These are phyloP conservation scores for Popillia japonica DNA, from an alignment of 1,140 invertebrate species.

Conservation along the genomic window DNA sequence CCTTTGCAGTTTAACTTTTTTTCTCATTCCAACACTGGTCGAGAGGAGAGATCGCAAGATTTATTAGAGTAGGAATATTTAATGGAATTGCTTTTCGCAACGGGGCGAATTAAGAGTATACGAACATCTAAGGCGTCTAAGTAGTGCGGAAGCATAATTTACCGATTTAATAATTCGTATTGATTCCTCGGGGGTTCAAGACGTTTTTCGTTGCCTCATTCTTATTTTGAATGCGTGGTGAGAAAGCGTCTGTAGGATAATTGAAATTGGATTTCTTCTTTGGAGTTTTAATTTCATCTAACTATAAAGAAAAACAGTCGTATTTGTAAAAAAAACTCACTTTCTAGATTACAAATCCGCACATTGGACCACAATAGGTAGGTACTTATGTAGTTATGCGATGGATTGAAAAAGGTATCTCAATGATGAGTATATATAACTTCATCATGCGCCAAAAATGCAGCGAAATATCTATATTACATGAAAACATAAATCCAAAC, in stretches of 20 bases:
- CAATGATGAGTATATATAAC: too few species aligned
- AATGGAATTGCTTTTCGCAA: constrained; percentile 9
- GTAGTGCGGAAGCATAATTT: neutral
- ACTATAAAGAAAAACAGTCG: too few species aligned
- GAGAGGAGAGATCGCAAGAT: neutral
- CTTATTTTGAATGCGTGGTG: neutral
- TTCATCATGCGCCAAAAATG: too few species aligned
- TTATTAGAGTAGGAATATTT: neutral
- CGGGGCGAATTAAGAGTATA: neutral
- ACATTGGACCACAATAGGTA: too few species aligned
- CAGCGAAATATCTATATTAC: too few species aligned
- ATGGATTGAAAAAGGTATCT: too few species aligned
- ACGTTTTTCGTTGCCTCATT: neutral
- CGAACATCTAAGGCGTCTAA: neutral
- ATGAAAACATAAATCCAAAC: too few species aligned
- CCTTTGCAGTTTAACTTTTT: neutral
- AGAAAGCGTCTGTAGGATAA: neutral
- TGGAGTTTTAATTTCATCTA: too few species aligned
- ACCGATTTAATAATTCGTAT: constrained; percentile 6
- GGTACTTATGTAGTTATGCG: too few species aligned
- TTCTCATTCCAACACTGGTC: neutral
- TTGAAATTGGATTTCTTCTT: neutral
- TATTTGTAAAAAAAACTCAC: too few species aligned
- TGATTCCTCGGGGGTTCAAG: neutral
- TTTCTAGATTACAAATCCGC: too few species aligned